Conservation (phyloP, 2,113 vertebrate species). For the Otis tarda region DNA sequence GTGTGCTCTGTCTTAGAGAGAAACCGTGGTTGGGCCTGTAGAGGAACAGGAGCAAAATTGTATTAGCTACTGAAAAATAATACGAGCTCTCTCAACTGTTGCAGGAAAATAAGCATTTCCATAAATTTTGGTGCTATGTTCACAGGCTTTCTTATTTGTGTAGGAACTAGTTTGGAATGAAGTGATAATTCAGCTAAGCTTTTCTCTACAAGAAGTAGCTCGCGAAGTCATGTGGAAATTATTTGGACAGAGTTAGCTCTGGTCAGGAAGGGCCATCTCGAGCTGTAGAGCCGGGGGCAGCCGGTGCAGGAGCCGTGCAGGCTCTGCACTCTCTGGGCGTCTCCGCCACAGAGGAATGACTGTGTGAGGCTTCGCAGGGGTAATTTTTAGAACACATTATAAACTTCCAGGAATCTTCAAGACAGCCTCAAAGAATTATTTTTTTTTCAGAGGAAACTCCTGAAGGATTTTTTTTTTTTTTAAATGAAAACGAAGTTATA, state of each 20-base stretch:
- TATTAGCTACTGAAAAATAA: conserved; percentile 7
- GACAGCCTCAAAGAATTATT: not conserved
- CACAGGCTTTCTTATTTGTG: not conserved
- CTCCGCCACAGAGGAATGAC: not conserved
- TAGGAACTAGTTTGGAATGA: not conserved
- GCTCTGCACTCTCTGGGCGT: not conserved
- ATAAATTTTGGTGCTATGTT: not conserved
- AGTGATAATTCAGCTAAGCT: not conserved
- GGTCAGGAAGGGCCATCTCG: not conserved
- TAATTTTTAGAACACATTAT: not conserved
- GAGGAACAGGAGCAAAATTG: not conserved
- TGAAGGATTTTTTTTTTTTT: not conserved
- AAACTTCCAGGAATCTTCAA: not conserved
- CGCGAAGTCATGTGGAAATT: not conserved
- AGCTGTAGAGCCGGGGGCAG: not conserved
- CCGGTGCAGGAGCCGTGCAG: not conserved
- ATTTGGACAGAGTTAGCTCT: not conserved
- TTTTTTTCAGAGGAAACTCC: not conserved
- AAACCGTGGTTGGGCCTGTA: not conserved
- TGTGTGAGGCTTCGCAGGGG: not conserved
- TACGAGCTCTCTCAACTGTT: not conserved
- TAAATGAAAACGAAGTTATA: not conserved
- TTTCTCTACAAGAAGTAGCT: not conserved
- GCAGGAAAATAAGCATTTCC: not conserved
- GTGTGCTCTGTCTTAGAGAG: not conserved